Conservation (phyloP, 2,797 vertebrate species). For the Danio kyathit region DNA sequence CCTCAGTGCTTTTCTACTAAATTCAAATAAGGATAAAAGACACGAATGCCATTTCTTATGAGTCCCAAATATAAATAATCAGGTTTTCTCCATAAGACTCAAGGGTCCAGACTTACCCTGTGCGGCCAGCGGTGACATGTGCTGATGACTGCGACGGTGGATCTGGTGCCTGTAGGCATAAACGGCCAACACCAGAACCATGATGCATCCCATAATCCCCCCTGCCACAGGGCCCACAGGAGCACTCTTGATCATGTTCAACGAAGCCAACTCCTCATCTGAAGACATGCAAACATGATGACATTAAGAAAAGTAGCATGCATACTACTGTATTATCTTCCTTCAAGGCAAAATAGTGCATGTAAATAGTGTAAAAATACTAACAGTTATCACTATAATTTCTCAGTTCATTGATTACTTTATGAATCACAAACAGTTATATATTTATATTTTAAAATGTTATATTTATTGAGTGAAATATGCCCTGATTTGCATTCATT, state of each 20-base stretch:
- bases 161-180: conserved; percentile 98
- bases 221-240: conserved; percentile 96
- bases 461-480: no score
- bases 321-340: background rate
- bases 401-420: no score
- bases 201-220: conserved; percentile 98
- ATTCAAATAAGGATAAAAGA: no score
- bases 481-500: no score
- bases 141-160: conserved; percentile 95
- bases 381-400: no score
- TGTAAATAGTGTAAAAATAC: no score
- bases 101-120: conserved; percentile 85
- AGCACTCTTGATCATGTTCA: conserved; percentile 98
- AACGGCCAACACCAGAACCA: conserved; percentile 96
- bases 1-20: no score
- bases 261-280: conserved; percentile 94
- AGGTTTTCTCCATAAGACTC: background rate
- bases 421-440: no score
- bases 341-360: no score
- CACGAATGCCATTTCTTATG: no score
- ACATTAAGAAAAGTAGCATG: background rate
- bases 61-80: no score
- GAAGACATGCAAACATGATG: conserved; percentile 1
- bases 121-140: conserved; percentile 97
- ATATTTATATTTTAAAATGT: no score